These are phyloP conservation scores for Rhombomys opimus DNA, from an alignment of 2,113 vertebrate genomes.

Conservation along the genomic window DNA sequence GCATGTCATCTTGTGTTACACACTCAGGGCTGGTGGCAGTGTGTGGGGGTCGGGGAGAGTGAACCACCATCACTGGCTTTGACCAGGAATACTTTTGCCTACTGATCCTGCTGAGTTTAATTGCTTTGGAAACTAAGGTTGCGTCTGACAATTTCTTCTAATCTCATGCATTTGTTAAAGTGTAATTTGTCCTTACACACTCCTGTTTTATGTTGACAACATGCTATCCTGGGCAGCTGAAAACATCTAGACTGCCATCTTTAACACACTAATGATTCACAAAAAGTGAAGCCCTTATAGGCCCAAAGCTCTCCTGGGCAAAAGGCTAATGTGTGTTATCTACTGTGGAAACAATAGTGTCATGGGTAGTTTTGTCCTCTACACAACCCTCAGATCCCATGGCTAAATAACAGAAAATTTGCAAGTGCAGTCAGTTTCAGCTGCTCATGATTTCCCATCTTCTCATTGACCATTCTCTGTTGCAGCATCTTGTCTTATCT, in stretches of 20 bases:
- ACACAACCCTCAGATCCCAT: background rate
- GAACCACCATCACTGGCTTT: background rate
- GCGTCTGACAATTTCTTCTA: background rate
- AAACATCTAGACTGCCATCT: slow-evolving; percentile 46
- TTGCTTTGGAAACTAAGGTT: background rate
- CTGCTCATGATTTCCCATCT: background rate
- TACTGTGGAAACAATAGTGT: background rate
- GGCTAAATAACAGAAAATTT: background rate
- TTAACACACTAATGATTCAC: background rate
- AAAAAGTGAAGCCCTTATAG: background rate
- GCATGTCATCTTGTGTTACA: background rate
- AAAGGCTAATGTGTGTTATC: background rate
- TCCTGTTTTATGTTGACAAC: background rate
- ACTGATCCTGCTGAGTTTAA: background rate
- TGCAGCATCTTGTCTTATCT: background rate
- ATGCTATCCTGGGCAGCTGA: background rate
- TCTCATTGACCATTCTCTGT: background rate
- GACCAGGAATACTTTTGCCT: background rate
- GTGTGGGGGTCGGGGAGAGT: background rate
- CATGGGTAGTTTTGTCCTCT: background rate
- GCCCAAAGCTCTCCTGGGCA: background rate
- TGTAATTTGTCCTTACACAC: background rate
- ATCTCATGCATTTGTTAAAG: background rate
- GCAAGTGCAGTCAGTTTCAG: background rate
- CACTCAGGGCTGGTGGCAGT: background rate